These are phyloP conservation scores for Clarias gariepinus DNA, from an alignment of 2,113 vertebrate species.

Conservation along the genomic window DNA sequence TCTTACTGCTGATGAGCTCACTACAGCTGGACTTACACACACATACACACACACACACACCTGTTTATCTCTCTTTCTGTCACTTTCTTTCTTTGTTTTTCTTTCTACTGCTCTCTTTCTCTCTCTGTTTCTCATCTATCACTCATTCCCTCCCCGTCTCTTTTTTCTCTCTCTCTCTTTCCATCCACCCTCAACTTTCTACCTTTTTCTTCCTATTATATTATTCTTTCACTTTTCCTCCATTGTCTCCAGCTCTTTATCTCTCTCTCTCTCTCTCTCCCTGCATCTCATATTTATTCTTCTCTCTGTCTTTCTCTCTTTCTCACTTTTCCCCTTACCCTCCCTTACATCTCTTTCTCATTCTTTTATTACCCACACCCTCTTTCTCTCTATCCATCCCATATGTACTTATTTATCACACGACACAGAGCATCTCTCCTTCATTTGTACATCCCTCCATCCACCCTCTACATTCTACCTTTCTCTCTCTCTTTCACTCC, in stretches of 20 bases:
- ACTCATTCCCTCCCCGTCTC: neutral
- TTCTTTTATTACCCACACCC: neutral
- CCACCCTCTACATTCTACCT: neutral
- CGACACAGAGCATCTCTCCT: neutral
- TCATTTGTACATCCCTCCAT: neutral
- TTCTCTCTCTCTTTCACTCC: neutral
- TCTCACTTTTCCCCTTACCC: neutral
- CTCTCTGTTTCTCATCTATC: neutral
- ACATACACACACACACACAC: neutral
- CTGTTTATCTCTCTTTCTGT: neutral
- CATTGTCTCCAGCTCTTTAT: neutral
- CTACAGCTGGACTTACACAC: neutral
- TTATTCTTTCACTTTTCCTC: neutral
- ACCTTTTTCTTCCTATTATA: neutral
- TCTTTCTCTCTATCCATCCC: neutral
- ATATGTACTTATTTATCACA: neutral
- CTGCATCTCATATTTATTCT: neutral
- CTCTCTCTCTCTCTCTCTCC: neutral
- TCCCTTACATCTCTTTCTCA: neutral
- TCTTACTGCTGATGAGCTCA: neutral
- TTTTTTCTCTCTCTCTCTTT: neutral
- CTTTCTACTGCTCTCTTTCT: neutral
- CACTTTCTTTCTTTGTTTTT: neutral
- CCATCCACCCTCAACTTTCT: neutral
- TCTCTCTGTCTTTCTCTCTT: neutral